A percentile compares a stretch with the other conserved stretches of the same genome.
phyloP scores from a whole-genome alignment of 2,797 vertebrate species.

The Sebastes glaucus region DNA sequence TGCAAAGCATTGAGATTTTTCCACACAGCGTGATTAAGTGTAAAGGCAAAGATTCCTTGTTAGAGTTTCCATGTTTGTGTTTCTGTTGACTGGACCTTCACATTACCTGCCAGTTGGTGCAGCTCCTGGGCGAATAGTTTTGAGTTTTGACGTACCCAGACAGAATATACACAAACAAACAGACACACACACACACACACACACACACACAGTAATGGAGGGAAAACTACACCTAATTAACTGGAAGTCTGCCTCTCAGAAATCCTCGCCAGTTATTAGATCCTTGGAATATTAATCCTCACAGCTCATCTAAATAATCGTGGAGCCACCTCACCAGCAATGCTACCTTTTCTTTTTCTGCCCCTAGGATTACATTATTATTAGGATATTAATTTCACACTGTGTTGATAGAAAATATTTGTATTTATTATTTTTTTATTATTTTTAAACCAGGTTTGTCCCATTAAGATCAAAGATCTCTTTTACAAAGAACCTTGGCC shows the following conservation, averaged over 20 bases:
- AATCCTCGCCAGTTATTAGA: not conserved
- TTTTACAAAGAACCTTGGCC: too few species aligned
- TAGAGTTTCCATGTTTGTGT: conserved; percentile 69
- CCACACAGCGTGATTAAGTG: conserved; percentile 27
- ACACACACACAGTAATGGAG: conserved; percentile 4
- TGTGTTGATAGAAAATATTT: not conserved
- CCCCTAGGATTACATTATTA: not conserved
- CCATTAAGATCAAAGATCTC: not conserved
- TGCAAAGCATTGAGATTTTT: conserved; percentile 29
- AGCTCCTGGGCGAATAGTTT: conserved; percentile 32
- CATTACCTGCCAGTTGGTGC: conserved; percentile 55
- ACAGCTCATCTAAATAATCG: not conserved
- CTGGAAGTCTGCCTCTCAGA: conserved; percentile 22
- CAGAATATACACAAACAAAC: conserved; percentile 27
- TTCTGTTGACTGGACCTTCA: conserved; percentile 63
- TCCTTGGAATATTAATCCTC: conserved; percentile 8
- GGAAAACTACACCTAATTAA: conserved; percentile 34
- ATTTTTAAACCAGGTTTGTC: not conserved
- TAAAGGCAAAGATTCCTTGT: conserved; percentile 49
- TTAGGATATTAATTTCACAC: not conserved
- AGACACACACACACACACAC: not conserved
- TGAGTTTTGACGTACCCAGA: conserved; percentile 38
- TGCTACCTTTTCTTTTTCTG: not conserved
- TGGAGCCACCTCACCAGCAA: not conserved
- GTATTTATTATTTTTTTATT: not conserved